Base-by-base conservation (phyloP, 2,113 vertebrate genomes). In the Ploceus nigricollis region DNA sequence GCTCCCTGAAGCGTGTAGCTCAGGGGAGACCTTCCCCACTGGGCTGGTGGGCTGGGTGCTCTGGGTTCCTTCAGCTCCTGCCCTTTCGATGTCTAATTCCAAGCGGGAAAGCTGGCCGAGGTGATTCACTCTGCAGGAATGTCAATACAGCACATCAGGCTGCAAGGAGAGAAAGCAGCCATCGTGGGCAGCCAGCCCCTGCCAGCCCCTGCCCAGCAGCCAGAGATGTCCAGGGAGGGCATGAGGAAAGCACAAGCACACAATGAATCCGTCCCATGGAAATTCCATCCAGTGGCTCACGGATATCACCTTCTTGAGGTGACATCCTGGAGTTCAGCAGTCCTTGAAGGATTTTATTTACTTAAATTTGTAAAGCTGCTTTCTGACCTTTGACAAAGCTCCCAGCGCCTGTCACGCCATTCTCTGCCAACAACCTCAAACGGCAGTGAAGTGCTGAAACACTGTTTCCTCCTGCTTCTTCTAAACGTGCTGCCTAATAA, bases 1-100 rank as follows among this genome's bases (percentile, higher is more conserved):
- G 13, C 7, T 35, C 45, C 54, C 40, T 3, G 4, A 31, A n/a
- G 44, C 0, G 0, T 8, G 28, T 10, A 22, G 37, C 51, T 65
- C 28, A 15, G 10, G 22, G 24, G 33, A 56, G 6, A 58, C 17
- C 15, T n/a, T 64, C 15, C n/a, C 45, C 0, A 0, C 39, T 30
- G 2, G 0, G 42, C 27, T 7, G 3, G 20, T 6, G n/a, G 25
- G 37, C 56, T 68, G 27, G 39, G 51, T 7, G 2, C 0, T 6
- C 71, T 1, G 2, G 24, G 35, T 40, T 22, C 21, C 37, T 69
- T 51, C 64, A 64, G 58, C 45, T 89, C 37, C 58, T 57, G 63
- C 37, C 37, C 28, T 91, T 37, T 37, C 37, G 0, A 4, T 20
- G 48, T 37, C 37, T 44, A 6, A 40, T 72, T 81, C 54, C 81